These are phyloP conservation scores for Drepana arcuata DNA, from an alignment of 1,140 invertebrate genomes.

Conservation along the genomic window DNA sequence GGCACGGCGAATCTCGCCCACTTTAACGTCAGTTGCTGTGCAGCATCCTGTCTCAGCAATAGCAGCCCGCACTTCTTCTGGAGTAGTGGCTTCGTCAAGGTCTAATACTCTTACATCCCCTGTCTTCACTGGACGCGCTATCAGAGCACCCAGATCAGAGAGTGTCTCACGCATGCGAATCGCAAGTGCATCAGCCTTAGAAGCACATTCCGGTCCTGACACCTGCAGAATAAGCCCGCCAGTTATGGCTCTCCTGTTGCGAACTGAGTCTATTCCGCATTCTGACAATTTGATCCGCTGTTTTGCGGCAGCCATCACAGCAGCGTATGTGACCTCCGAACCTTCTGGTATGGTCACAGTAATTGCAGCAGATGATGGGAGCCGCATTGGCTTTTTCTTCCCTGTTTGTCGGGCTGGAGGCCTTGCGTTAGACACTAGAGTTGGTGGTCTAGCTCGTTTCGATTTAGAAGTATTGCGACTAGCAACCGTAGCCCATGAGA, in stretches of 20 bases:
- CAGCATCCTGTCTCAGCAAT: not conserved
- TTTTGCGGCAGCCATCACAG: conserved; percentile 11
- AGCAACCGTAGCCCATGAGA: no score
- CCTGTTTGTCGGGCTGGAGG: no score
- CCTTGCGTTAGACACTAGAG: no score
- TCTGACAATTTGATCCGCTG: conserved; percentile 6
- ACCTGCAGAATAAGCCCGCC: conserved; percentile 9
- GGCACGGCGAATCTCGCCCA: not conserved
- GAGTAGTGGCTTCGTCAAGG: conserved; percentile 11
- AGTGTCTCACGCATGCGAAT: conserved; percentile 2
- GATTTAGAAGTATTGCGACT: no score
- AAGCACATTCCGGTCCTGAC: not conserved
- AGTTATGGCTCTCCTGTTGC: conserved; percentile 1
- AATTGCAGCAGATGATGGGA: conserved; percentile 8
- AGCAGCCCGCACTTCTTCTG: conserved; percentile 1
- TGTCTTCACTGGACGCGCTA: conserved; percentile 11
- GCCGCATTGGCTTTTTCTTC: not conserved
- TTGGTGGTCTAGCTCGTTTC: no score
- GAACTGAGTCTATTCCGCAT: conserved; percentile 2
- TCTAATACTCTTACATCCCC: conserved; percentile 11
- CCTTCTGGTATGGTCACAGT: conserved; percentile 6
- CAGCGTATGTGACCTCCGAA: conserved; percentile 1
- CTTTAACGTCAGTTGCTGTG: not conserved
- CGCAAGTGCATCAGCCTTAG: conserved; percentile 12
- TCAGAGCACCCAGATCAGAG: not conserved